Percentiles rank a stretch among this genome's conserved stretches.
Conservation (phyloP, 2,888 invertebrate genomes). For the Hypomecis punctinalis region DNA sequence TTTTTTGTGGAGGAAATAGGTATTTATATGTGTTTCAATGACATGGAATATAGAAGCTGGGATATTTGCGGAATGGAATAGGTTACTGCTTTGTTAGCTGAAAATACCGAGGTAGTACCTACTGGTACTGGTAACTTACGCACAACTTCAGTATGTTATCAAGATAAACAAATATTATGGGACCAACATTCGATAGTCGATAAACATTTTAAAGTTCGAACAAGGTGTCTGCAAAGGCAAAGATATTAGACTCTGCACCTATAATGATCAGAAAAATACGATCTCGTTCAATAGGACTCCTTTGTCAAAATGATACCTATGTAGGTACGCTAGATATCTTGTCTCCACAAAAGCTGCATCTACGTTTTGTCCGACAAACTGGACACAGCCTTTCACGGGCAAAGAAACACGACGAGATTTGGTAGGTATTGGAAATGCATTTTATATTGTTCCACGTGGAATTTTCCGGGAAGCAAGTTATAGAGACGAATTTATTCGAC, state of each 20-base stretch:
- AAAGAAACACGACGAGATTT: slow-evolving; percentile 33
- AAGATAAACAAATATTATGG: too few relatives aligned
- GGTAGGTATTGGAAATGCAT: slow-evolving; percentile 35
- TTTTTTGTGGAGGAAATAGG: slow-evolving; percentile 10
- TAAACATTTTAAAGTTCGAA: too few relatives aligned
- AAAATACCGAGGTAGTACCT: background rate
- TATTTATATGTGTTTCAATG: slow-evolving; percentile 7
- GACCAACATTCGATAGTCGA: too few relatives aligned
- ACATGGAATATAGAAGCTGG: background rate
- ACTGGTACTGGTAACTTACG: too few relatives aligned
- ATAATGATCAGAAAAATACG: slow-evolving; percentile 1
- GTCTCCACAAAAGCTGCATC: slow-evolving; percentile 16
- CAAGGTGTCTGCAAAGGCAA: too few relatives aligned
- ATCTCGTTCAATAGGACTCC: background rate
- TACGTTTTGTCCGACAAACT: slow-evolving; percentile 17
- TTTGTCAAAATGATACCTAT: slow-evolving; percentile 14
- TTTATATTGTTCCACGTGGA: slow-evolving; percentile 41
- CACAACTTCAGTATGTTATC: too few relatives aligned
- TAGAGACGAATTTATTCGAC: slow-evolving; percentile 13
- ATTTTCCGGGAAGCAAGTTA: slow-evolving; percentile 41
- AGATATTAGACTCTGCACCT: slow-evolving; percentile 6
- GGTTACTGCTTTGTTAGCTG: slow-evolving; percentile 3
- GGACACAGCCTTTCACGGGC: slow-evolving; percentile 30
- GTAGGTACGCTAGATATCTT: background rate
- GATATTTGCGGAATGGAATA: slow-evolving; percentile 1